These are phyloP conservation scores for Rhagium mordax DNA, from an alignment of 2,888 invertebrate genomes.

Conservation along the genomic window DNA sequence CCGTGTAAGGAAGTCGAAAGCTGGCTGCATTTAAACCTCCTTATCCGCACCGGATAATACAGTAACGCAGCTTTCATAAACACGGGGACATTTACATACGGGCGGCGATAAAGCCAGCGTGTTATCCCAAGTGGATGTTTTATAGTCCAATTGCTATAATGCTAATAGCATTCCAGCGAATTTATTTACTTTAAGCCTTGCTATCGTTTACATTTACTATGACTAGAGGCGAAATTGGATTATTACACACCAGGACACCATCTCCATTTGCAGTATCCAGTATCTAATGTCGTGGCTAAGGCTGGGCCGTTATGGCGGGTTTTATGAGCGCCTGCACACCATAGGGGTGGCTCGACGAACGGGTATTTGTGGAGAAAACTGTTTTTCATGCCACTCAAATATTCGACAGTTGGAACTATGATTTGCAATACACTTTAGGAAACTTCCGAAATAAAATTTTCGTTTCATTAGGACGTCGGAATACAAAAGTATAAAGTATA, in stretches of 20 bases:
- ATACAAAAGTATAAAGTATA: no score
- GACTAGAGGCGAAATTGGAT: conserved; percentile 24
- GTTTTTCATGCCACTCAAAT: no score
- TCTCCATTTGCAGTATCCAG: conserved; percentile 5
- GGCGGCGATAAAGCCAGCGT: conserved; percentile 53
- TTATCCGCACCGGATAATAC: conserved; percentile 28
- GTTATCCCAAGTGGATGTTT: conserved; percentile 56
- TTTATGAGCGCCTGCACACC: no score
- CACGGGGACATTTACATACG: conserved; percentile 44
- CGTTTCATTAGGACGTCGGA: no score
- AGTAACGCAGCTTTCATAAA: conserved; percentile 29
- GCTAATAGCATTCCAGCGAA: conserved; percentile 59
- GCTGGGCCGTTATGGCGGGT: neutral
- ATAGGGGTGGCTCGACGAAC: no score
- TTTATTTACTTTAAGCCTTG: conserved; percentile 62
- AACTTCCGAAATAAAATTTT: no score
- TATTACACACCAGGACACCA: conserved; percentile 26
- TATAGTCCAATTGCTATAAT: conserved; percentile 59
- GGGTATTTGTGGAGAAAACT: no score
- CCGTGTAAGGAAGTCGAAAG: conserved; percentile 18
- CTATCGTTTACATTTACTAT: conserved; percentile 35
- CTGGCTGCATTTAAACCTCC: conserved; percentile 30
- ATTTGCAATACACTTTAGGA: no score
- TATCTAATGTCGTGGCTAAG: neutral
- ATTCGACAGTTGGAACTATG: no score